Conservation (phyloP, 2,113 vertebrate species). For the Phainopepla nitens region DNA sequence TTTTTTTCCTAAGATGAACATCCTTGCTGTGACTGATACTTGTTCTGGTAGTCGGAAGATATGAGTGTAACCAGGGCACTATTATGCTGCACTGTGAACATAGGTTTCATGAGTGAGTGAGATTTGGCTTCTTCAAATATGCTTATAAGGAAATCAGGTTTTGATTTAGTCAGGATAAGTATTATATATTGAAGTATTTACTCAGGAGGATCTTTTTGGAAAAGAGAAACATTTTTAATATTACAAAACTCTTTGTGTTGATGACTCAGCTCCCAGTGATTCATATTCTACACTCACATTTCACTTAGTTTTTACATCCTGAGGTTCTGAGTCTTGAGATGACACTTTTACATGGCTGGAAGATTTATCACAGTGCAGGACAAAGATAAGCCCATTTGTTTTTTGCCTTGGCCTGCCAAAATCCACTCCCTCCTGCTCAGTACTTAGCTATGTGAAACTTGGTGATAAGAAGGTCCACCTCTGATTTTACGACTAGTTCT, state of each 20-base stretch:
- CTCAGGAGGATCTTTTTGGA: not conserved
- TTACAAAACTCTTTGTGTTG: not conserved
- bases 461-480: not conserved
- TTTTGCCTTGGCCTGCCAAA: not conserved
- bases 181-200: not conserved
- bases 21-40: not conserved
- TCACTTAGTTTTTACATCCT: not conserved
- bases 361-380: not conserved
- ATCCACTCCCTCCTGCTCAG: not conserved
- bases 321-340: not conserved
- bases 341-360: not conserved
- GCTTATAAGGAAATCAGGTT: not conserved
- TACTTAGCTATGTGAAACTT: not conserved
- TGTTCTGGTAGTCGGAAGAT: not conserved
- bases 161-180: not conserved
- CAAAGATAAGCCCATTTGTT: not conserved
- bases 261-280: not conserved
- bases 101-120: not conserved
- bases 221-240: not conserved
- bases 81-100: not conserved
- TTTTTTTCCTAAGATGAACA: not conserved
- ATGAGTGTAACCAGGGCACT: not conserved
- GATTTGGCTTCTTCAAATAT: not conserved
- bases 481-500: not conserved
- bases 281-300: not conserved